phyloP scores from a whole-genome alignment of 2,797 vertebrate genomes.

The Antennarius maculatus region DNA sequence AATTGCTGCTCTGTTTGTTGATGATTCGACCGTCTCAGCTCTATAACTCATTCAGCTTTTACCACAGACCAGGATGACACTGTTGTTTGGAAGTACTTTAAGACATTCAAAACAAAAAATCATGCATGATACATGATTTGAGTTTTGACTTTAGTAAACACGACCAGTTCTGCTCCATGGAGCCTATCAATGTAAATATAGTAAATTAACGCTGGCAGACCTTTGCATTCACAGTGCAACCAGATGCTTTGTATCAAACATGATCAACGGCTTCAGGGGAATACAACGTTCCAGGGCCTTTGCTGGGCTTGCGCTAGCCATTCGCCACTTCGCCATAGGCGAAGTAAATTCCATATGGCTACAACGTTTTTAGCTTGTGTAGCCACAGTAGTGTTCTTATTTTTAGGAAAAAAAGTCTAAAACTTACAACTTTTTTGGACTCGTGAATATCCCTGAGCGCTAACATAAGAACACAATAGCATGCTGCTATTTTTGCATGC shows the following conservation, averaged over 20 bases:
- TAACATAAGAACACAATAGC: too few relatives aligned
- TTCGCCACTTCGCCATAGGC: too few relatives aligned
- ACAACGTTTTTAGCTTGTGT: too few relatives aligned
- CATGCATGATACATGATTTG: slow-evolving; percentile 11
- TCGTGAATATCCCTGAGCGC: too few relatives aligned
- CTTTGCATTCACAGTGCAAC: slow-evolving; percentile 25
- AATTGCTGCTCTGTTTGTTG: neutral
- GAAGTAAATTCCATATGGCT: too few relatives aligned
- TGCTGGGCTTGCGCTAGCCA: slow-evolving; percentile 2
- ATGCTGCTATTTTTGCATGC: too few relatives aligned
- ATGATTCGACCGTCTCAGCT: slow-evolving; percentile 7
- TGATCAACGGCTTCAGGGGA: slow-evolving; percentile 39
- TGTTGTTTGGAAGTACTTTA: neutral
- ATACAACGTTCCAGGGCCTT: slow-evolving; percentile 9
- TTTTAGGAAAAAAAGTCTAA: too few relatives aligned
- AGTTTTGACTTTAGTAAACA: slow-evolving; percentile 37
- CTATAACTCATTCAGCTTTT: neutral
- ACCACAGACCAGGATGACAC: neutral
- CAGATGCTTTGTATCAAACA: slow-evolving; percentile 26
- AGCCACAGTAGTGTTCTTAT: too few relatives aligned
- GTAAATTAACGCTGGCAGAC: neutral
- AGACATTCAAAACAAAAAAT: slow-evolving; percentile 5
- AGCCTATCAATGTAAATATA: slow-evolving; percentile 35
- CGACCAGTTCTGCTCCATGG: slow-evolving; percentile 12
- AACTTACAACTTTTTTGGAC: too few relatives aligned